Conservation (phyloP, 2,113 vertebrate genomes). For the Chaetura pelagica region DNA sequence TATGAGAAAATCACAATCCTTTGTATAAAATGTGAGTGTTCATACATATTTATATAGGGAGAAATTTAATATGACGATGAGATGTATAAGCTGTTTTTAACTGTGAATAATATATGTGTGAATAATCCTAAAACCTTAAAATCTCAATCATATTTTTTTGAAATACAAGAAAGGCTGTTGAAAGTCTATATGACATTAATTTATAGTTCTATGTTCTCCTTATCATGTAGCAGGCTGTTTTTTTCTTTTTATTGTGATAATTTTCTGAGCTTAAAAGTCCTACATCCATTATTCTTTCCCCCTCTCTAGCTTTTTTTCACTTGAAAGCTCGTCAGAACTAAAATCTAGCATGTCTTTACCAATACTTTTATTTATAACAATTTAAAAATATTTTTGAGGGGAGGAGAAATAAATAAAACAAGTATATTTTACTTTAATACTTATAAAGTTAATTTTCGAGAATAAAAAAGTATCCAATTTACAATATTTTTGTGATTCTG, state of each 20-base stretch:
- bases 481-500: background rate
- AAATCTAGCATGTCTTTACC: background rate
- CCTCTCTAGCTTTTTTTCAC: background rate
- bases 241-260: background rate
- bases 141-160: background rate
- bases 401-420: background rate
- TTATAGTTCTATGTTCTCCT: background rate
- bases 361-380: background rate
- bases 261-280: background rate
- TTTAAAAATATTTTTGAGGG: accelerated
- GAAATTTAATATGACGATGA: background rate
- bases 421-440: background rate
- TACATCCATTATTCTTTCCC: background rate
- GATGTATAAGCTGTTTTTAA: background rate
- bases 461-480: background rate
- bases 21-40: background rate
- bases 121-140: background rate
- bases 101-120: background rate
- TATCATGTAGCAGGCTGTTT: background rate
- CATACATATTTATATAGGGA: background rate
- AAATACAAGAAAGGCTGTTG: background rate
- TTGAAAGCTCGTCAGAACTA: background rate
- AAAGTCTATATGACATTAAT: background rate
- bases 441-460: background rate
- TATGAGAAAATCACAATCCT: background rate